Evolutionary conservation across 2,113 vertebrate species (phyloP), one percentile per base, ranked within the genome.

Genomic region (Erinaceus europaeus): DNA sequence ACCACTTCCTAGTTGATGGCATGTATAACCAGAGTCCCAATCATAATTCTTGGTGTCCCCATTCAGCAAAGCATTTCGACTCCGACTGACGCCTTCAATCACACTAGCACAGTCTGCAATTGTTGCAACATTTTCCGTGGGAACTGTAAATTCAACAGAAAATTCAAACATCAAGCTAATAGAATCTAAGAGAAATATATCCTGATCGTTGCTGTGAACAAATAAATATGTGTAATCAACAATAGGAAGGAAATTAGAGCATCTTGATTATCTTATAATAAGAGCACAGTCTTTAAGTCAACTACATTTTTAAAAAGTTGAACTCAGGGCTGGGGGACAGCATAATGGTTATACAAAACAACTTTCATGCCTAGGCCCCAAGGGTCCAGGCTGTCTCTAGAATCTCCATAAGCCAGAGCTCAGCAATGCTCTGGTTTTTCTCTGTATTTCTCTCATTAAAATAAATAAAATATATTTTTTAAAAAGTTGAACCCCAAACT

Each of bases 1-100:
- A 14, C 99, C 99, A 0, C 99, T 99, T 67, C 99, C 99, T 79
- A 99, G 98, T 96, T 99, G 99, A 77, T 99, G 99, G 90, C 99
- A 99, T 0, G 99, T 99, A 95, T 99, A 99, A 9, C 99, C 99
- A 0, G 98, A 99, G 96, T 99, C 99, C 99, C 99, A 99, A 17
- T 99, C 99, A 32, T 99, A 99, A 97, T 99, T 99, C 86, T 98
- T 98, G 0, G 98, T 99, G 97, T 99, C 99, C 10, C 99, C 99
- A 34, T 99, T 99, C 91, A 99, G 96, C 95, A 99, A 96, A 42
- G 99, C 98, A 23, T 99, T 99, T 61, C 99, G 97, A 96, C 99
- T 98, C 15, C 99, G 98, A 92, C 99, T 99, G 73, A 99, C 99
- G 0, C 99, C 99, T 95, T 99, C 99, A 7, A 99, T 97, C 84